phyloP scores from a whole-genome alignment of 1,140 invertebrate species.

The Muscidifurax raptorellus region DNA sequence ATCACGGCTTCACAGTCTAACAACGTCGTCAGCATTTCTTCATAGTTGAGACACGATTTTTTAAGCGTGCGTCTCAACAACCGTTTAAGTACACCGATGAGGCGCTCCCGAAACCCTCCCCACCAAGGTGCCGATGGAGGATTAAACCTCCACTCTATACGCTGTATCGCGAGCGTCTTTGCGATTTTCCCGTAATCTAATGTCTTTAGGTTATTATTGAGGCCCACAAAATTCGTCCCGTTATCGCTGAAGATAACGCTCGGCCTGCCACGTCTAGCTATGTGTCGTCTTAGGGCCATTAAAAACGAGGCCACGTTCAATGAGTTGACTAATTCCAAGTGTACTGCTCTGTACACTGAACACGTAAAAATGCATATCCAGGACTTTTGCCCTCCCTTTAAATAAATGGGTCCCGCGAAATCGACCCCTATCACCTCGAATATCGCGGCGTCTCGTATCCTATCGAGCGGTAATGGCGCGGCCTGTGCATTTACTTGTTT shows the following conservation, averaged over 20 bases:
- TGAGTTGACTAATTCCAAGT: conserved; percentile 59
- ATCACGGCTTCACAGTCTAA: too few relatives aligned
- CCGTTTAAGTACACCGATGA: too few relatives aligned
- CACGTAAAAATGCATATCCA: neutral
- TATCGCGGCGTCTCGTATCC: conserved; percentile 42
- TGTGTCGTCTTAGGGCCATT: conserved; percentile 51
- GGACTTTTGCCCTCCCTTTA: conserved; percentile 11
- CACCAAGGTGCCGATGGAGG: neutral
- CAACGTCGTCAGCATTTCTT: too few relatives aligned
- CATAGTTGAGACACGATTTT: too few relatives aligned
- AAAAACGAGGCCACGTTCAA: conserved; percentile 55
- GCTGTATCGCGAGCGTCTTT: neutral
- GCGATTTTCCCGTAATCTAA: neutral
- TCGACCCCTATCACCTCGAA: conserved; percentile 16
- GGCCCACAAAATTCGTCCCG: conserved; percentile 66
- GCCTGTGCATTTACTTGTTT: conserved; percentile 43
- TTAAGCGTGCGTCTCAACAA: too few relatives aligned
- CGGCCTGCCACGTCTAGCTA: conserved; percentile 58
- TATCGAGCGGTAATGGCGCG: conserved; percentile 53
- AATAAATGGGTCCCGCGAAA: conserved; percentile 20
- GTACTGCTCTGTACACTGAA: conserved; percentile 46
- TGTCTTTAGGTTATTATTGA: conserved; percentile 24
- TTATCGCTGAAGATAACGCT: conserved; percentile 64
- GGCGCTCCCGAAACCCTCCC: neutral
- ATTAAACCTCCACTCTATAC: neutral